phyloP scores from a whole-genome alignment of 2,797 vertebrate species.

The Lepus townsendii region DNA sequence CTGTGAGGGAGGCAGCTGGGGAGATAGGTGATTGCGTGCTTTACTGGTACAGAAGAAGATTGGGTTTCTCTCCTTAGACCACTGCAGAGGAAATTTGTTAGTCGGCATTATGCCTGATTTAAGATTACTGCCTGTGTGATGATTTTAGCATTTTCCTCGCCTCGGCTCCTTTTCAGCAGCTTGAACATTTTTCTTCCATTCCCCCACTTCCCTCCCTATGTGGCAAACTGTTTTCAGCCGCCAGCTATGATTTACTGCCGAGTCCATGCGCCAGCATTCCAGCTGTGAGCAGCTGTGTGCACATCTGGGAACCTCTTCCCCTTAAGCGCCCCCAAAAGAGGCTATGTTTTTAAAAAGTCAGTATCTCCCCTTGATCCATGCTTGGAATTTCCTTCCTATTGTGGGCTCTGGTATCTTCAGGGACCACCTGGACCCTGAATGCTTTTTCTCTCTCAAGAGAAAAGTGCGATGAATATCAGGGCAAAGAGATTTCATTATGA shows the following conservation, averaged over 20 bases:
- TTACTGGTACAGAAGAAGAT: constrained; percentile 70
- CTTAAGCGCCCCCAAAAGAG: constrained; percentile 68
- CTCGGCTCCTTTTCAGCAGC: constrained; percentile 74
- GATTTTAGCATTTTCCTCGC: constrained; percentile 83
- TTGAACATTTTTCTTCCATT: constrained; percentile 77
- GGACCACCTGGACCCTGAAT: constrained; percentile 59
- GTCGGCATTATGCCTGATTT: constrained; percentile 83
- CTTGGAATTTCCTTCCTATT: constrained; percentile 73
- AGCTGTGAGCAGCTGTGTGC: constrained; percentile 86
- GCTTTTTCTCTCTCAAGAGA: constrained; percentile 65
- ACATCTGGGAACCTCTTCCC: constrained; percentile 82
- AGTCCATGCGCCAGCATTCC: constrained; percentile 74
- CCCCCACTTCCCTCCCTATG: constrained; percentile 60
- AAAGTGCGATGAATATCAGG: constrained; percentile 59
- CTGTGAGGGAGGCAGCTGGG: constrained; percentile 66
- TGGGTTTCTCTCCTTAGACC: constrained; percentile 72
- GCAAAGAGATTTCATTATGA: constrained; percentile 73
- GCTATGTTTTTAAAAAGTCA: constrained; percentile 72
- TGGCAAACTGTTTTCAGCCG: constrained; percentile 80
- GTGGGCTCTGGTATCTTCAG: constrained; percentile 67
- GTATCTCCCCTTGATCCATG: constrained; percentile 64
- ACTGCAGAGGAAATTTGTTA: constrained; percentile 78
- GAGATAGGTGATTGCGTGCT: constrained; percentile 71
- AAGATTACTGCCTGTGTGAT: constrained; percentile 82
- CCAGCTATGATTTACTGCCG: constrained; percentile 79